A percentile compares a stretch with the other conserved stretches of the same genome.
phyloP scores from a whole-genome alignment of 1,140 invertebrate genomes.

The Heliconius congener region DNA sequence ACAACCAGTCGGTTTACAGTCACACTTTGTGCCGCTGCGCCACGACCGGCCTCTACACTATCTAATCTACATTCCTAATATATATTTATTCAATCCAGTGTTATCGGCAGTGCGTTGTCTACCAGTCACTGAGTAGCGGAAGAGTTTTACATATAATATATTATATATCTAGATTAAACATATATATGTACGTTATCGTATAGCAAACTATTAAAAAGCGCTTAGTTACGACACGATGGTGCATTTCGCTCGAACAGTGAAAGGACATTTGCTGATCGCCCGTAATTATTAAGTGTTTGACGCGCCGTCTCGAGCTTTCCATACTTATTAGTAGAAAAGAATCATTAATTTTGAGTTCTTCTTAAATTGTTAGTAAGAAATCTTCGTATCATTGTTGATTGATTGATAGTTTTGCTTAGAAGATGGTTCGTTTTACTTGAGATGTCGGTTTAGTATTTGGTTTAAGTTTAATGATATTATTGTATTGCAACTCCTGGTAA shows the following conservation, averaged over 20 bases:
- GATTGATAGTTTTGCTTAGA: background rate
- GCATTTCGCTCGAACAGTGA: conserved; percentile 40
- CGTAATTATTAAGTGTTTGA: conserved; percentile 14
- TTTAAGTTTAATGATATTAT: background rate
- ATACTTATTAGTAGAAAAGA: conserved; percentile 7
- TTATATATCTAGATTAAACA: too few species aligned
- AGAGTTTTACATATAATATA: too few species aligned
- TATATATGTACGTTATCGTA: background rate
- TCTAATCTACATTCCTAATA: too few species aligned
- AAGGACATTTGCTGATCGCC: conserved; percentile 38
- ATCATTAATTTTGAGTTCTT: background rate
- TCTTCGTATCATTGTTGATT: conserved; percentile 23
- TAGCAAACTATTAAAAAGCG: background rate
- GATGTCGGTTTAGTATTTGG: background rate
- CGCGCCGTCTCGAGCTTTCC: conserved; percentile 7
- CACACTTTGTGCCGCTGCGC: too few species aligned
- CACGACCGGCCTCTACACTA: too few species aligned
- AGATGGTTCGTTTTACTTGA: background rate
- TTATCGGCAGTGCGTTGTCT: too few species aligned
- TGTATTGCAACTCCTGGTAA: too few species aligned
- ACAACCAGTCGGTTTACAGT: too few species aligned
- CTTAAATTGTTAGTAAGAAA: background rate
- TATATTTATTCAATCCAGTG: too few species aligned
- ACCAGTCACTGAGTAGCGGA: too few species aligned
- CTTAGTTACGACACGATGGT: conserved; percentile 24